These are phyloP conservation scores for Pteromalus puparum DNA, from an alignment of 1,140 invertebrate species.

Conservation along the genomic window DNA sequence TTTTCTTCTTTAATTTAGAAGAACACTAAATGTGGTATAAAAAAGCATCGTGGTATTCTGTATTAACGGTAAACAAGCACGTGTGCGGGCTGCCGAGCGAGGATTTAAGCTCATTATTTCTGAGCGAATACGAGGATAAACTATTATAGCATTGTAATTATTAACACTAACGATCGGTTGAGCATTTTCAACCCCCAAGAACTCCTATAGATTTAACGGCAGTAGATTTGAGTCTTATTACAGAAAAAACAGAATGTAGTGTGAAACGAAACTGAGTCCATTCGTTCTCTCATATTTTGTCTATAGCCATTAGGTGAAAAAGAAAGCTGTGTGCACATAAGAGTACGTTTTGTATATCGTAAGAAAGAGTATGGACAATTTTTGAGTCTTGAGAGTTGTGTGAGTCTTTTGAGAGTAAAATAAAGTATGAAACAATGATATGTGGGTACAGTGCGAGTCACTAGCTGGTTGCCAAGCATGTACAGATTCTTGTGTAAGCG, in stretches of 20 bases:
- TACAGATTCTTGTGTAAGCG: conserved; percentile 43
- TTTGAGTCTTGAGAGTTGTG: neutral
- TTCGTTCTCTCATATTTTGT: conserved; percentile 42
- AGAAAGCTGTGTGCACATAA: conserved; percentile 29
- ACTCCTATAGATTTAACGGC: conserved; percentile 39
- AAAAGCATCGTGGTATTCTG: conserved; percentile 7
- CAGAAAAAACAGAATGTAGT: conserved; percentile 26
- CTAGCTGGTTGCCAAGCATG: conserved; percentile 42
- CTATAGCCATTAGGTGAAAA: conserved; percentile 33
- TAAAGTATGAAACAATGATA: neutral
- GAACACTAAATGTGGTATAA: conserved; percentile 28
- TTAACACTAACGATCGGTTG: conserved; percentile 35
- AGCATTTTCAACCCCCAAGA: conserved; percentile 34
- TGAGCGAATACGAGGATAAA: conserved; percentile 16
- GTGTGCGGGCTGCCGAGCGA: neutral
- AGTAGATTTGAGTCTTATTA: conserved; percentile 39
- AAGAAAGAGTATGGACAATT: conserved; percentile 35
- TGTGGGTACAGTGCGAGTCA: conserved; percentile 44
- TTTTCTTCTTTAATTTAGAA: neutral
- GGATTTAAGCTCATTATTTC: neutral
- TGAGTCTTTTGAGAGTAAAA: conserved; percentile 29
- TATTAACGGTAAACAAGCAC: neutral
- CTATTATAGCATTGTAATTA: conserved; percentile 32
- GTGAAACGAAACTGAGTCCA: neutral
- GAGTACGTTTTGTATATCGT: conserved; percentile 50